Conservation (phyloP, 2,113 vertebrate species). For the Alces alces region DNA sequence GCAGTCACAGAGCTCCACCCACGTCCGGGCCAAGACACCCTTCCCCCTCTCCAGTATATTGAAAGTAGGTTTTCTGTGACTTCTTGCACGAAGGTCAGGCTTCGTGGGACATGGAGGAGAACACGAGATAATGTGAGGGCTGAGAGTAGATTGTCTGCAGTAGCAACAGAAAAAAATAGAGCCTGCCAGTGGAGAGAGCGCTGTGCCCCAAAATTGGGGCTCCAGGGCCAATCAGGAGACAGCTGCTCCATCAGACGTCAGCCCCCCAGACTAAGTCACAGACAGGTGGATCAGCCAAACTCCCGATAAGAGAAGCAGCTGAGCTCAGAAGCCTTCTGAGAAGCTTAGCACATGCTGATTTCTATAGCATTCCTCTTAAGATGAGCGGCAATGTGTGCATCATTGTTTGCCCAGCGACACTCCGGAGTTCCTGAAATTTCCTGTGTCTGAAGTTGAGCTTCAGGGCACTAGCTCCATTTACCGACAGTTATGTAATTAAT, state of each 20-base stretch:
- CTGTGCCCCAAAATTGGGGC: neutral
- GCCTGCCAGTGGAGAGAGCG: accelerated
- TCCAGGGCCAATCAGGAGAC: neutral
- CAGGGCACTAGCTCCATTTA: neutral
- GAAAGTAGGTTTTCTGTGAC: neutral
- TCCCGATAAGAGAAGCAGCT: neutral
- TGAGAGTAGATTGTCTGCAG: neutral
- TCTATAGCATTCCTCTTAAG: neutral
- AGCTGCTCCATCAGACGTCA: too few species aligned
- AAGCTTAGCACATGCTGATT: neutral
- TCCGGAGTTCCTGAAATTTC: neutral
- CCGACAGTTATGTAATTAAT: conserved; percentile 9
- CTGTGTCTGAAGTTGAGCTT: neutral
- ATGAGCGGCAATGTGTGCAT: accelerated
- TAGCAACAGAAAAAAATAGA: neutral
- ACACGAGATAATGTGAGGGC: accelerated
- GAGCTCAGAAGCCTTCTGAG: neutral
- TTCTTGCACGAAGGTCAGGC: neutral
- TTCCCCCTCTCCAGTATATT: accelerated
- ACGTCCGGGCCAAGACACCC: accelerated
- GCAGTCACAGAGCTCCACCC: neutral
- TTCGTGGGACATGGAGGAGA: neutral
- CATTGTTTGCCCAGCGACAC: neutral
- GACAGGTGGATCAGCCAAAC: neutral
- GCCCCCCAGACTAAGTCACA: neutral